These are phyloP conservation scores for Cordilura impudica DNA, from an alignment of 2,888 invertebrate genomes.

Conservation along the genomic window DNA sequence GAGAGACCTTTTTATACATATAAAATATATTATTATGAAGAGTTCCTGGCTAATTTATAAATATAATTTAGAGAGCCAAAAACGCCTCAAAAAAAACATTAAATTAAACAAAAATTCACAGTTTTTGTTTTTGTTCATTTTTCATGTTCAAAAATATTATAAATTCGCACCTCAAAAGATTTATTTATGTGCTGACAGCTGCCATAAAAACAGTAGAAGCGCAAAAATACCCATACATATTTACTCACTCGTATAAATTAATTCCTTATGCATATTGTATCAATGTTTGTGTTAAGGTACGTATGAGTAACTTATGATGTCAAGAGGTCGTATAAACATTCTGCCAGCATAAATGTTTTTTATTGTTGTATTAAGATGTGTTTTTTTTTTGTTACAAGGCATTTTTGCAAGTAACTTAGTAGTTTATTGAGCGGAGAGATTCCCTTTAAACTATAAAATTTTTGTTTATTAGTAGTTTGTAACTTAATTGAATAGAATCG, in stretches of 20 bases:
- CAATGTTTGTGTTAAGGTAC: conserved; percentile 9
- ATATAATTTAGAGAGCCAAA: conserved; percentile 50
- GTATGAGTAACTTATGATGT: conserved; percentile 48
- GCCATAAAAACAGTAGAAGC: conserved; percentile 43
- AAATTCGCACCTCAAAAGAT: conserved; percentile 64
- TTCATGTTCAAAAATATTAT: conserved; percentile 41
- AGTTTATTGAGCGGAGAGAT: too few species aligned
- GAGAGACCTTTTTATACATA: neutral
- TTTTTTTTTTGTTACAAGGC: too few species aligned
- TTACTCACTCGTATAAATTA: neutral
- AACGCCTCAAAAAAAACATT: conserved; percentile 49
- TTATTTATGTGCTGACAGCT: conserved; percentile 64
- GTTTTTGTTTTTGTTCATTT: conserved; percentile 55
- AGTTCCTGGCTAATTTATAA: conserved; percentile 36
- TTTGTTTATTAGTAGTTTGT: too few species aligned
- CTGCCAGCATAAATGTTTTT: too few species aligned
- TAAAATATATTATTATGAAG: neutral
- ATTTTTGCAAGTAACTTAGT: too few species aligned
- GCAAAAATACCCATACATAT: neutral
- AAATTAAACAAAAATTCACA: conserved; percentile 9
- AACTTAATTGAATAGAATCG: too few species aligned
- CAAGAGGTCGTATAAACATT: conserved; percentile 50
- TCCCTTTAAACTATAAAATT: too few species aligned
- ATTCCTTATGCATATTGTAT: conserved; percentile 5
- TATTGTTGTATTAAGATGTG: too few species aligned